Conservation (phyloP, 1,140 invertebrate genomes). For the Aphelinus atriplicis region DNA sequence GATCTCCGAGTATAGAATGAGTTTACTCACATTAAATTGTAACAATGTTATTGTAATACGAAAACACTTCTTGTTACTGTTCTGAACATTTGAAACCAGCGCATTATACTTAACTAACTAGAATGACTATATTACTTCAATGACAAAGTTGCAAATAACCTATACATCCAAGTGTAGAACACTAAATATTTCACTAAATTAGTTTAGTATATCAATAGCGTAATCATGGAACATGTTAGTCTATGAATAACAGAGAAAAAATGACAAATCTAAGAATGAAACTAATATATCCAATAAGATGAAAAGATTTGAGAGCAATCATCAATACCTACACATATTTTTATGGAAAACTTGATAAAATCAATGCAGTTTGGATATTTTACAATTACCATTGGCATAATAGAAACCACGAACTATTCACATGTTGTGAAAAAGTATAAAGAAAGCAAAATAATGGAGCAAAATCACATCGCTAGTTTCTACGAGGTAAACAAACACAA, state of each 20-base stretch:
- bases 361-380: not conserved
- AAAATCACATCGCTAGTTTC: slow-evolving; percentile 7
- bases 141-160: no score
- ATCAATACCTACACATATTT: not conserved
- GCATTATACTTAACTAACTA: no score
- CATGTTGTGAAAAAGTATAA: not conserved
- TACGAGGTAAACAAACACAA: slow-evolving; percentile 17
- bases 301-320: not conserved
- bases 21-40: no score
- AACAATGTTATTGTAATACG: no score
- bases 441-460: slow-evolving; percentile 8
- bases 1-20: not conserved
- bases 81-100: no score
- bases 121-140: no score
- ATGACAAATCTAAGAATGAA: not conserved
- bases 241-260: no score
- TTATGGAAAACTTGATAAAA: not conserved
- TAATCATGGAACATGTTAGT: no score
- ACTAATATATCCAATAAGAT: not conserved
- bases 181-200: no score
- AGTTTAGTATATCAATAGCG: no score
- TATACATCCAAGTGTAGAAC: no score
- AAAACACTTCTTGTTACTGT: no score
- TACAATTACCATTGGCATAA: not conserved
- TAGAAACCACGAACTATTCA: not conserved